These are phyloP conservation scores for Pterocles gutturalis DNA, from an alignment of 2,113 vertebrate genomes.

Conservation along the genomic window DNA sequence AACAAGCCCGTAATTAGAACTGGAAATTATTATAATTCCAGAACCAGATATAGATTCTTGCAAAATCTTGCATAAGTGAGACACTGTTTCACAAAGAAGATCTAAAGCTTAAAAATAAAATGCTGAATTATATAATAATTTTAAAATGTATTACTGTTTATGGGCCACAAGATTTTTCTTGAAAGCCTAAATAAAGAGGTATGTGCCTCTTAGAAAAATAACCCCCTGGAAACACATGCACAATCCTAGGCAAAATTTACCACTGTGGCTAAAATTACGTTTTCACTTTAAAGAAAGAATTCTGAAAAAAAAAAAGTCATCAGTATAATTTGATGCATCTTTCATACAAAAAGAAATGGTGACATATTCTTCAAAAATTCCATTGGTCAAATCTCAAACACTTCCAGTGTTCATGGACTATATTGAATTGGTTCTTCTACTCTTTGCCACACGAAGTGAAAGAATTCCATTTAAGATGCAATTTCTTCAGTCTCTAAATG, in stretches of 20 bases:
- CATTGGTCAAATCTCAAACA: background rate
- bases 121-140: background rate
- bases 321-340: background rate
- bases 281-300: background rate
- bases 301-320: background rate
- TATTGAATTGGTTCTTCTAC: background rate
- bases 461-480: background rate
- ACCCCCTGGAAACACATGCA: background rate
- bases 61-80: background rate
- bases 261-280: background rate
- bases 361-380: background rate
- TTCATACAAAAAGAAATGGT: background rate
- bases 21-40: background rate
- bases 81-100: background rate
- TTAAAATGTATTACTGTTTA: background rate
- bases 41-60: background rate
- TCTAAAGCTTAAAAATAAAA: background rate
- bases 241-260: background rate
- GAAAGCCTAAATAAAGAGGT: background rate
- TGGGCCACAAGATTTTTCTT: background rate
- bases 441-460: background rate
- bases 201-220: background rate
- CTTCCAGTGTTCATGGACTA: background rate
- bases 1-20: background rate
- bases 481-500: background rate